Evolutionary conservation across 2,113 vertebrate species (phyloP).

Genomic region (Clarias batrachus): DNA sequence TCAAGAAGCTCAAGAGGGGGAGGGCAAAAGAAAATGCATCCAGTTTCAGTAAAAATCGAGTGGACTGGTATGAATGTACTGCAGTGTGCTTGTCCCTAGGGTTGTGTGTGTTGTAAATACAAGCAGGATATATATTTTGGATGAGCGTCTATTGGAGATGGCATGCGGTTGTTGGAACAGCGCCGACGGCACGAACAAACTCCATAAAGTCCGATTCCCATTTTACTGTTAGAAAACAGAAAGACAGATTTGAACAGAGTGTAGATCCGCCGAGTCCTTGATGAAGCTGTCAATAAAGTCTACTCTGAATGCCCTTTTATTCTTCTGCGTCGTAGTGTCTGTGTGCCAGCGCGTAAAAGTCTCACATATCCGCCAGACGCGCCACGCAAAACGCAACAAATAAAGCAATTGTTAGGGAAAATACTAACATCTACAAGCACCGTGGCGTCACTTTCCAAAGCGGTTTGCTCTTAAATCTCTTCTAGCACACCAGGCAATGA

Average conservation of each 20-base stretch:
- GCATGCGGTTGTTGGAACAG: not conserved
- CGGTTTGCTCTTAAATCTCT: not conserved
- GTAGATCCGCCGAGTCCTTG: not conserved
- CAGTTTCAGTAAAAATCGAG: not conserved
- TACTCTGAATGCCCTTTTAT: not conserved
- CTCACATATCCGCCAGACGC: not conserved
- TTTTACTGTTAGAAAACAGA: not conserved
- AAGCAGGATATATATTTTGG: not conserved
- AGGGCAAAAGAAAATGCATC: not conserved
- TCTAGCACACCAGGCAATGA: not conserved
- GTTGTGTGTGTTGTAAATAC: not conserved
- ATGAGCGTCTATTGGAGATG: not conserved
- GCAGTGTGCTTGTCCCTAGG: not conserved
- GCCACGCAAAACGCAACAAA: not conserved
- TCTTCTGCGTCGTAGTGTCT: not conserved
- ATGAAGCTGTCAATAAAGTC: not conserved
- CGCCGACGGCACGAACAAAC: not conserved
- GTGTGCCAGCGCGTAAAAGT: not conserved
- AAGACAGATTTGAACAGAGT: not conserved
- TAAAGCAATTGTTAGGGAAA: not conserved
- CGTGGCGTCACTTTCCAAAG: not conserved
- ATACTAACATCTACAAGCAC: not conserved
- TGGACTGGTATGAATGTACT: not conserved
- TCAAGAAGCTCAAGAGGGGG: not conserved
- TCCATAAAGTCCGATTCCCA: not conserved